Evolutionary conservation across 2,113 vertebrate species (phyloP).

Genomic region (Cyanoramphus novaezelandiae): DNA sequence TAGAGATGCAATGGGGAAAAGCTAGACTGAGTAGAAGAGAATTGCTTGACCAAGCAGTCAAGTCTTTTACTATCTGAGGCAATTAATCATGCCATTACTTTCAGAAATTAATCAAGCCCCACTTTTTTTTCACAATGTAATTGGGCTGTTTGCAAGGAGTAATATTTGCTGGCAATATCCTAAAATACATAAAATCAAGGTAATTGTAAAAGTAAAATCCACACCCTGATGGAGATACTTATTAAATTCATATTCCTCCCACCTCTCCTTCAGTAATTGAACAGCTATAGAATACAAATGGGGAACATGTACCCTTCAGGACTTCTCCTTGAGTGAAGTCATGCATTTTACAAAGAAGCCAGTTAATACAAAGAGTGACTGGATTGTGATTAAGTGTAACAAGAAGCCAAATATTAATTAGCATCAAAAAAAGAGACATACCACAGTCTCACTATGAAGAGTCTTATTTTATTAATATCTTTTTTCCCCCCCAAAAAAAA

Average conservation of each 20-base stretch:
- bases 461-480: background rate
- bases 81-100: background rate
- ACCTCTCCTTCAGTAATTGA: background rate
- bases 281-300: background rate
- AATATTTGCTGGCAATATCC: background rate
- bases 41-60: background rate
- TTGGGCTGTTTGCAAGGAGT: background rate
- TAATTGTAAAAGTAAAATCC: background rate
- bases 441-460: background rate
- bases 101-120: background rate
- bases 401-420: constrained; percentile 21
- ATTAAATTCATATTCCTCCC: background rate
- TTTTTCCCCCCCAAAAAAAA: background rate
- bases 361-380: constrained; percentile 33
- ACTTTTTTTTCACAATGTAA: background rate
- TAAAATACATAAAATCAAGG: background rate
- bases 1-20: background rate
- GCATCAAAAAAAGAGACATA: background rate
- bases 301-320: background rate
- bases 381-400: constrained; percentile 3
- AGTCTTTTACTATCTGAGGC: background rate
- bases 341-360: constrained; percentile 22
- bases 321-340: background rate
- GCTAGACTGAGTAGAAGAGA: background rate
- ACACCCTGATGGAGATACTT: background rate